Conservation (phyloP, 2,888 invertebrate genomes). For the Microctonus aethiopoides region DNA sequence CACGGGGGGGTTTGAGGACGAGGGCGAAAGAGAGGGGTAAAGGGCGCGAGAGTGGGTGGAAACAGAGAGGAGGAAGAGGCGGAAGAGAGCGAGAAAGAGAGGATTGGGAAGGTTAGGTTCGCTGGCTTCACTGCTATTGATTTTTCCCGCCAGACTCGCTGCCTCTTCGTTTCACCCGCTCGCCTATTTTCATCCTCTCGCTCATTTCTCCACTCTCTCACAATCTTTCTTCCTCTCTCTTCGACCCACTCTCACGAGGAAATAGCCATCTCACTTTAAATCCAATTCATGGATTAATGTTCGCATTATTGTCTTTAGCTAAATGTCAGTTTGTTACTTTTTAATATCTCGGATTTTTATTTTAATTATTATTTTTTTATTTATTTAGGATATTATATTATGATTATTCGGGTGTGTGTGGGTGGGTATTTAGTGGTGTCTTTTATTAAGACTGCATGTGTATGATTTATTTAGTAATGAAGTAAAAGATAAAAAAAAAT, state of each 20-base stretch:
- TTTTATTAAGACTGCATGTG: not conserved
- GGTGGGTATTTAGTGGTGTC: too few species aligned
- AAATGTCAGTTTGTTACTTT: slow-evolving; percentile 16
- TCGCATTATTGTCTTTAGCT: slow-evolving; percentile 21
- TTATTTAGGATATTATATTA: not conserved
- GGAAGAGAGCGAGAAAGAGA: slow-evolving; percentile 40
- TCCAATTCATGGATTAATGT: slow-evolving; percentile 29
- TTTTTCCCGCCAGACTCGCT: slow-evolving; percentile 67
- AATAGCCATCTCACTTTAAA: slow-evolving; percentile 42
- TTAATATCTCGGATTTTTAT: not conserved
- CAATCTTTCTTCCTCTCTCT: slow-evolving; percentile 39
- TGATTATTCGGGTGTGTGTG: too few species aligned
- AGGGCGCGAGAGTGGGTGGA: slow-evolving; percentile 33
- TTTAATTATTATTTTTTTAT: not conserved
- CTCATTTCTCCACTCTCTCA: slow-evolving; percentile 33
- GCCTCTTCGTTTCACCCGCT: slow-evolving; percentile 56
- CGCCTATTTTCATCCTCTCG: slow-evolving; percentile 14
- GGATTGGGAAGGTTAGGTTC: slow-evolving; percentile 62
- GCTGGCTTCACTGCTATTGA: slow-evolving; percentile 67
- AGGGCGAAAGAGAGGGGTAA: too few species aligned
- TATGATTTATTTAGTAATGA: too few species aligned
- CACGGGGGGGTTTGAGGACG: slow-evolving; percentile 36
- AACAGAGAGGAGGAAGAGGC: slow-evolving; percentile 38
- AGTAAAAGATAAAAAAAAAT: too few species aligned
- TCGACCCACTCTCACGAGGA: slow-evolving; percentile 35